Conservation (phyloP, 2,797 vertebrate species). For the Sibirionetta formosa region DNA sequence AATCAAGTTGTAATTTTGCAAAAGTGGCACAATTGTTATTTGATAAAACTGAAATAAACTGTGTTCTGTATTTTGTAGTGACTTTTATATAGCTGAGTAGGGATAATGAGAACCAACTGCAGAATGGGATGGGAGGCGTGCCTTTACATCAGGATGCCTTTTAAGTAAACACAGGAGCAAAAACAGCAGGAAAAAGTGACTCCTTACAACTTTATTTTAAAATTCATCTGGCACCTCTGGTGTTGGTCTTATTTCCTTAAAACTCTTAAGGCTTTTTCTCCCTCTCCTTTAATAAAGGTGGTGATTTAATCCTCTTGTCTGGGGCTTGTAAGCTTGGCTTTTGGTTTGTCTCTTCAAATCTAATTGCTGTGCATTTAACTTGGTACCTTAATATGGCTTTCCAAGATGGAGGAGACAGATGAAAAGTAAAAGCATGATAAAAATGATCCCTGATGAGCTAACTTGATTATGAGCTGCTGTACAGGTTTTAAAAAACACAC, state of each 20-base stretch:
- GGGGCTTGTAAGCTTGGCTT: background rate
- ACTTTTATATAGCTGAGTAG: background rate
- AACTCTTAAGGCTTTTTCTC: too few relatives aligned
- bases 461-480: background rate
- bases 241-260: background rate
- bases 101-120: background rate
- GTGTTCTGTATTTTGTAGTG: background rate
- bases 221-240: background rate
- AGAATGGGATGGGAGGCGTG: fast-evolving
- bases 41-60: background rate
- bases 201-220: background rate
- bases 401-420: background rate
- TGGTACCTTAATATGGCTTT: background rate
- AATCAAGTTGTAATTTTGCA: background rate
- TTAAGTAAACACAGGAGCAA: background rate
- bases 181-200: background rate
- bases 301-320: background rate
- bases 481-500: background rate
- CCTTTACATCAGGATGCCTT: background rate
- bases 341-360: background rate
- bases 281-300: background rate
- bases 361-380: background rate
- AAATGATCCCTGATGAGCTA: background rate
- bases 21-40: too few relatives aligned
- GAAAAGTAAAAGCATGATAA: background rate